phyloP scores from a whole-genome alignment of 2,888 invertebrate genomes.

The Ceramica pisi region DNA sequence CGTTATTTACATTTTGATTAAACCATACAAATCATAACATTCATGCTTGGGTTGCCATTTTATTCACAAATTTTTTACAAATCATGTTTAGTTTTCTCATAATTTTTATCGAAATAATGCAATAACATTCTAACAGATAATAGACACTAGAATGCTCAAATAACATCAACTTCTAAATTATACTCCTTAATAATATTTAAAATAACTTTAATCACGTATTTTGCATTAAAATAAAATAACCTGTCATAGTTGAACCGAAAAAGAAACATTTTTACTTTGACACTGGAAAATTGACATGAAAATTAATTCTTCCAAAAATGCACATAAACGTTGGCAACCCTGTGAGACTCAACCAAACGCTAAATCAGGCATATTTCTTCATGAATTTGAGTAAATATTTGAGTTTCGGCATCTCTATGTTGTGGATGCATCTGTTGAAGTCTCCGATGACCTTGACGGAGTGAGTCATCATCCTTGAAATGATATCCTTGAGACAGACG shows the following conservation, averaged over 20 bases:
- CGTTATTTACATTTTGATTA: constrained; percentile 62
- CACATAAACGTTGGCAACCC: constrained; percentile 27
- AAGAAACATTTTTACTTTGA: neutral
- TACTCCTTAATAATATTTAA: neutral
- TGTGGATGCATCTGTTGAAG: constrained; percentile 88
- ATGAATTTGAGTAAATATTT: constrained; percentile 88
- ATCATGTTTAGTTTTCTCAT: neutral
- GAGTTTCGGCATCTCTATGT: constrained; percentile 88
- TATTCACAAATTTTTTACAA: neutral
- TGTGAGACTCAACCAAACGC: constrained; percentile 2
- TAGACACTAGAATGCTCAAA: constrained; percentile 21
- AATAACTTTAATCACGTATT: neutral
- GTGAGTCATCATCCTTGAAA: constrained; percentile 89
- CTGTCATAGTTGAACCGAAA: neutral
- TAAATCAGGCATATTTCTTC: constrained; percentile 86
- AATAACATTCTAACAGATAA: neutral
- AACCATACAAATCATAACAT: constrained; percentile 31
- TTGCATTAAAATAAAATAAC: neutral
- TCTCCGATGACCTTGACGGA: constrained; percentile 89
- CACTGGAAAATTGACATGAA: constrained; percentile 4
- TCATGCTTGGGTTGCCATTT: constrained; percentile 51
- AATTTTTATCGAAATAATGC: neutral
- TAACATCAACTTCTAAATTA: constrained; percentile 10
- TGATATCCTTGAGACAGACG: constrained; percentile 88
- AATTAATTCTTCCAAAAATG: constrained; percentile 10